A percentile compares a stretch with the other conserved stretches of the same genome.
Conservation (phyloP, 2,113 vertebrate genomes). For the Glaucomys volans region DNA sequence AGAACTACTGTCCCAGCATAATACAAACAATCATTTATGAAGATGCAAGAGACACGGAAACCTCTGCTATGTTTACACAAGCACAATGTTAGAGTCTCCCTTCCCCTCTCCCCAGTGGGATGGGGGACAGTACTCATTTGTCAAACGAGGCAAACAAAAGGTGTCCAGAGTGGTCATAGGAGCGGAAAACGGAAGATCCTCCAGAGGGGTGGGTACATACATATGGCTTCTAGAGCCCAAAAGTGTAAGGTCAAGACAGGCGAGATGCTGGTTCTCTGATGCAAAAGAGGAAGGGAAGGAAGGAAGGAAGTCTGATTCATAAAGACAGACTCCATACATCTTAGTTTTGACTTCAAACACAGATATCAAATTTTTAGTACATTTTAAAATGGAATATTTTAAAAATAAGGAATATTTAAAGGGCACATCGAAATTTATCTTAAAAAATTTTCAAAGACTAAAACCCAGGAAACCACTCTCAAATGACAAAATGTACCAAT, state of each 20-base stretch:
- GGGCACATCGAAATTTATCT: conserved; percentile 51
- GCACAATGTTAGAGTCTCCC: background rate
- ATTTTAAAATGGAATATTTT: conserved; percentile 31
- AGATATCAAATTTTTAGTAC: background rate
- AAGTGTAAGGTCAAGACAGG: background rate
- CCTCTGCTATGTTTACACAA: background rate
- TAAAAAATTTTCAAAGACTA: background rate
- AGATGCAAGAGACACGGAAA: conserved; percentile 13
- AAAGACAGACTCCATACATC: fast-evolving
- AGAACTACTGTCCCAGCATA: conserved; percentile 59
- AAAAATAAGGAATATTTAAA: conserved; percentile 56
- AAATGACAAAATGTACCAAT: background rate
- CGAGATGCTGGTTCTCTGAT: background rate
- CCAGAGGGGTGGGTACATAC: too few species aligned
- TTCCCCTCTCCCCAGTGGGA: background rate
- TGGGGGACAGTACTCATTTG: background rate
- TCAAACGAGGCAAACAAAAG: background rate
- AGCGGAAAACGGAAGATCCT: background rate
- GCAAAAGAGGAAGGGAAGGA: too few species aligned
- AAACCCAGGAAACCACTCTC: conserved; percentile 6
- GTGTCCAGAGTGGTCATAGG: background rate
- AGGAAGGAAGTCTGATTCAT: background rate
- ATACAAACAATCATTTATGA: conserved; percentile 39
- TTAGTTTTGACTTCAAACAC: background rate
- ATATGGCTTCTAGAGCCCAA: background rate